Conservation (phyloP, 1,140 invertebrate species). For the Araneus ventricosus region DNA sequence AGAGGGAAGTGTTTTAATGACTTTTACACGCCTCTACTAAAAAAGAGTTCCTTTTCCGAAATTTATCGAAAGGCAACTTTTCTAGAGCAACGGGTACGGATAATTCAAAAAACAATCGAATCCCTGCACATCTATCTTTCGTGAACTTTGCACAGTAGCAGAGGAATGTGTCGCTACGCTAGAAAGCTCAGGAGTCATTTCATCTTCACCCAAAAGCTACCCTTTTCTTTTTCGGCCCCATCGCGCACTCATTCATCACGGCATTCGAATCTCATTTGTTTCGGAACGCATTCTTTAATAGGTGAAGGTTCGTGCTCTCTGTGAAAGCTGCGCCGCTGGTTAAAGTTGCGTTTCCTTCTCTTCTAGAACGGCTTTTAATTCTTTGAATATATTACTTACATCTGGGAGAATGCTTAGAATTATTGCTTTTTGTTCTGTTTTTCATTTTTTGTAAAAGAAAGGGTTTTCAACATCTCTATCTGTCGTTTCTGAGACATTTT, state of each 20-base stretch:
- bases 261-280: slow-evolving; percentile 53
- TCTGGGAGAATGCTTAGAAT: background rate
- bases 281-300: slow-evolving; percentile 36
- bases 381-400: background rate
- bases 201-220: background rate
- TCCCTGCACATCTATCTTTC: slow-evolving; percentile 21
- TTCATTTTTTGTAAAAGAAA: background rate
- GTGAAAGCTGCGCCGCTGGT: no score
- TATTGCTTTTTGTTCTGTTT: background rate
- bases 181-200: slow-evolving; percentile 19
- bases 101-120: slow-evolving; percentile 35
- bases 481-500: no score
- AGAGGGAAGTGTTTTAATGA: background rate
- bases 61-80: background rate
- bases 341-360: no score
- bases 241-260: slow-evolving; percentile 21
- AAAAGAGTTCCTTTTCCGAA: background rate
- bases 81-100: slow-evolving; percentile 1
- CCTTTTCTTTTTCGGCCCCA: slow-evolving; percentile 24
- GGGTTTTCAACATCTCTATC: no score
- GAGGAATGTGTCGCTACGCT: background rate
- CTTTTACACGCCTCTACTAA: background rate
- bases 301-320: background rate
- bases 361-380: slow-evolving; percentile 9
- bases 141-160: background rate